phyloP scores from a whole-genome alignment of 2,797 vertebrate species.

The Poeciliopsis infans region DNA sequence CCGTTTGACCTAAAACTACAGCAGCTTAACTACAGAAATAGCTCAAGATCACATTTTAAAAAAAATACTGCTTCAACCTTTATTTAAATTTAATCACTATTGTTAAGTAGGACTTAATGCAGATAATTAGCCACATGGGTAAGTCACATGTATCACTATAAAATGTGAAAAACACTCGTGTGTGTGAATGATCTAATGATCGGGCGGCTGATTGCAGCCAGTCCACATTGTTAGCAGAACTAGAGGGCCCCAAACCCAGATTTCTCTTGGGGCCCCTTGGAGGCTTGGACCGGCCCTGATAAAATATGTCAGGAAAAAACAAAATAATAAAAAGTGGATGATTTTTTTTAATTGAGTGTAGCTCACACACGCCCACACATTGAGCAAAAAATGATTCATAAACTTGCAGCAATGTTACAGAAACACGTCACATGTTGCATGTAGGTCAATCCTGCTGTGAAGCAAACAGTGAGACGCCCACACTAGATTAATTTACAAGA shows the following conservation, averaged over 20 bases:
- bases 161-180: not conserved
- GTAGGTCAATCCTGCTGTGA: constrained; percentile 7
- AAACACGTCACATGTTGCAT: not conserved
- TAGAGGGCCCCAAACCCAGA: no score
- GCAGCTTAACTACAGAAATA: not conserved
- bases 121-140: not conserved
- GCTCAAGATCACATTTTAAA: not conserved
- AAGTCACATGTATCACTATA: not conserved
- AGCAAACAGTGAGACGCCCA: constrained; percentile 10
- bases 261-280: no score
- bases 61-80: not conserved
- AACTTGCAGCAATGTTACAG: not conserved
- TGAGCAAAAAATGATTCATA: not conserved
- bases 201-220: no score
- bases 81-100: not conserved
- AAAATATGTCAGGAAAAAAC: not conserved
- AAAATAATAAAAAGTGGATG: not conserved
- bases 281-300: no score
- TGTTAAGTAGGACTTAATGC: not conserved
- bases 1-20: not conserved
- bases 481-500: constrained; percentile 12
- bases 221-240: no score
- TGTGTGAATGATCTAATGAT: no score
- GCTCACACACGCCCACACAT: not conserved
- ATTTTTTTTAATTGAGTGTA: not conserved